Evolutionary conservation across 2,888 invertebrate species (phyloP), one percentile per base, ranked within the genome.

Genomic region (Abrostola tripartita): DNA sequence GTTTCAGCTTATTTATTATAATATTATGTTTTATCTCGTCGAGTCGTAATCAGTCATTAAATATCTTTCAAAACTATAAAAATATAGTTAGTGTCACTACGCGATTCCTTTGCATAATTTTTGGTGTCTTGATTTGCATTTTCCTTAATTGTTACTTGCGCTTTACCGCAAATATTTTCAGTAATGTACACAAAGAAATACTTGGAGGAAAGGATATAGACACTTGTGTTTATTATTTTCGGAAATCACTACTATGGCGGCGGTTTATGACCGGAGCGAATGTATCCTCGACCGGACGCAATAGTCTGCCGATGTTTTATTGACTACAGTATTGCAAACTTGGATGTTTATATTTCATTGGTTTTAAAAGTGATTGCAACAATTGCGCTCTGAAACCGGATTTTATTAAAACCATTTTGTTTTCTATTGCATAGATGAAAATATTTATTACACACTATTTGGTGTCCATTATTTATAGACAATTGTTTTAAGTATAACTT

Each of bases 191-290:
- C 72, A 70, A 50, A 56, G 36, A 52, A 51, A 60, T 51, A 42
- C 57, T 49, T 50, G 44, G 9, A 52, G 58, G 54, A 60, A 60
- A 63, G 35, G 53, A 60, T 67, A 52, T 57, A 62, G 57, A 55
- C 59, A 75, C 56, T 52, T 65, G 41, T 65, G 71, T 60, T 55
- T 63, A 57, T 73, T 62, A 58, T 61, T 49, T 67, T 58, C 71
- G 66, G 72, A 71, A 58, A 75, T 66, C 62, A 67, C 47, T 59
- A 76, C 60, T 76, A 63, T 63, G 47, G 63, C 59, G 61, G 52
- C 52, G 52, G 61, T 62, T 71, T 75, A 74, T 63, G 74, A 59
- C 55, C 59, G 52, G 44, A 55, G 61, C 55, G 54, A 65, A 51
- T 67, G 54, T 64, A 49, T 70, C 51, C 58, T 49, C 42, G 37